Percentiles rank a stretch among this genome's conserved stretches.
Conservation (phyloP, 1,140 invertebrate species). For the Scaptomyza montana region DNA sequence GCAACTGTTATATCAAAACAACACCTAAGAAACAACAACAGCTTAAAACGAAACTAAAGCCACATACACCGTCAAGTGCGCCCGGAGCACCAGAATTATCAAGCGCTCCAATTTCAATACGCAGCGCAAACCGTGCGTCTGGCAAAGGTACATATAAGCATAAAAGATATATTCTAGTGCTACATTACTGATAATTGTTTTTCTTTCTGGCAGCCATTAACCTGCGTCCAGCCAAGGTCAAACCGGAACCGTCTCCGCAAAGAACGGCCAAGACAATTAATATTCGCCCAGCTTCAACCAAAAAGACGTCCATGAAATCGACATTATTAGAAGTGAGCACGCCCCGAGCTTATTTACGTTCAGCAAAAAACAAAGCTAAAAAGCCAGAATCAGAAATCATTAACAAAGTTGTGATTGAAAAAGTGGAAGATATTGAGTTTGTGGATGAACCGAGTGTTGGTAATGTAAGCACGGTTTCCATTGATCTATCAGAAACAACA, state of each 20-base stretch:
- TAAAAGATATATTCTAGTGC: background rate
- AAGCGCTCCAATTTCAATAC: constrained; percentile 17
- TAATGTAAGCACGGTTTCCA: background rate
- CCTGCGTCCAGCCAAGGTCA: constrained; percentile 52
- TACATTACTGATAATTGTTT: background rate
- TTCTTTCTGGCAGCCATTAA: constrained; percentile 45
- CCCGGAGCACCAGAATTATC: background rate
- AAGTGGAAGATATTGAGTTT: constrained; percentile 44
- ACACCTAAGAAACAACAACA: constrained; percentile 55
- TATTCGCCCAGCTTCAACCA: constrained; percentile 42
- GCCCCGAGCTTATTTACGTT: constrained; percentile 18
- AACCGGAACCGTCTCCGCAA: constrained; percentile 19
- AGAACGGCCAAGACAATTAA: constrained; percentile 38
- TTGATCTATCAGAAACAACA: constrained; percentile 7
- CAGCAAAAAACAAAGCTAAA: constrained; percentile 3
- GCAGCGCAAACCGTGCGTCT: constrained; percentile 18
- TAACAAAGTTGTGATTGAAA: constrained; percentile 22
- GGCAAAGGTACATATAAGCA: constrained; percentile 34
- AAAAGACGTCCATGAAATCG: constrained; percentile 1
- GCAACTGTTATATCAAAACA: constrained; percentile 68
- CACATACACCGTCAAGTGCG: background rate
- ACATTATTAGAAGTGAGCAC: background rate
- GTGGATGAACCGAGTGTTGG: constrained; percentile 24
- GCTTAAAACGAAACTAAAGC: constrained; percentile 45
- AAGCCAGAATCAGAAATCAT: constrained; percentile 15